A percentile compares a stretch with the other conserved stretches of the same genome.
Evolutionary conservation across 2,797 vertebrate genomes (phyloP).

Genomic region (Merluccius polli): DNA sequence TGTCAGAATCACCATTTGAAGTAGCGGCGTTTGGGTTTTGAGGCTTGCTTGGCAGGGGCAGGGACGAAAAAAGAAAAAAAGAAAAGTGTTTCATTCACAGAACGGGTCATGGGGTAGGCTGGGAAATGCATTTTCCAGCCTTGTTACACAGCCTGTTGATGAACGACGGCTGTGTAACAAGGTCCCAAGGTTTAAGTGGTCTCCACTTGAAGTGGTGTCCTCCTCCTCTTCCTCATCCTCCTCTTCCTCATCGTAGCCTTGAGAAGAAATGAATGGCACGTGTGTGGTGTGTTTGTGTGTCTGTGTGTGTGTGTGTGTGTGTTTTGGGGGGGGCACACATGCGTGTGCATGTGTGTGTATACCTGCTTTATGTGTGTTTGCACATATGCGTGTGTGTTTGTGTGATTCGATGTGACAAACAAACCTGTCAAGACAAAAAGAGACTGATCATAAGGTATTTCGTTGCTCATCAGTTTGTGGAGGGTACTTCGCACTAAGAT

Average conservation of each 20-base stretch:
- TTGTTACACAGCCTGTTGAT: too few relatives aligned
- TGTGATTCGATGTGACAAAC: neutral
- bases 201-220: constrained; percentile 23
- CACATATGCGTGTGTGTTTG: neutral
- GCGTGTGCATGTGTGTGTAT: neutral
- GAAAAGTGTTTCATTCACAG: too few relatives aligned
- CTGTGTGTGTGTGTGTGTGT: neutral
- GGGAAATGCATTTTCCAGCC: too few relatives aligned
- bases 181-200: constrained; percentile 47
- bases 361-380: neutral
- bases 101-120: too few relatives aligned
- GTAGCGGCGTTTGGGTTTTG: too few relatives aligned
- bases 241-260: neutral
- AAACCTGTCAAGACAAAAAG: neutral
- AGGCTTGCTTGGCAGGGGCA: too few relatives aligned
- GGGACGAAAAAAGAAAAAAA: too few relatives aligned
- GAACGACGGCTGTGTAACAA: constrained; percentile 9
- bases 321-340: too few relatives aligned
- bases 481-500: too few relatives aligned
- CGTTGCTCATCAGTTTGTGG: too few relatives aligned
- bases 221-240: neutral
- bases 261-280: neutral
- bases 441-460: too few relatives aligned
- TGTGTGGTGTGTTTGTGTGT: neutral
- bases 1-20: too few relatives aligned